Conservation (phyloP, 2,797 vertebrate species). For the Dallia pectoralis region DNA sequence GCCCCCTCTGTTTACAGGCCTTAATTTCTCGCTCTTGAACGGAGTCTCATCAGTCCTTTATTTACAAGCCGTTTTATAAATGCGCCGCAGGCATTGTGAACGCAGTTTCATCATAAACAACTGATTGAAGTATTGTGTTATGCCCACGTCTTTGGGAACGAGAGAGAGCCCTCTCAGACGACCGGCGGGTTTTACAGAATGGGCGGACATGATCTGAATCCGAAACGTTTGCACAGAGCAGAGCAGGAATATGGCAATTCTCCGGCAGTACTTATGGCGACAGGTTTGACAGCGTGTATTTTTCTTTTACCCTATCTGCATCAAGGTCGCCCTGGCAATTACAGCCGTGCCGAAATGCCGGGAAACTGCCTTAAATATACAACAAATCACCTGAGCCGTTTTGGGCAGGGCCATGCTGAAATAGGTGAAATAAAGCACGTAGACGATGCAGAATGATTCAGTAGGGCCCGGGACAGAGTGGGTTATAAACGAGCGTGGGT, state of each 20-base stretch:
- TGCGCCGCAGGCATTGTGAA: slow-evolving; percentile 32
- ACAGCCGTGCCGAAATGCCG: slow-evolving; percentile 40
- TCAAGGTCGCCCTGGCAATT: slow-evolving; percentile 70
- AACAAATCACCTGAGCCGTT: slow-evolving; percentile 69
- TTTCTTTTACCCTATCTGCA: slow-evolving; percentile 70
- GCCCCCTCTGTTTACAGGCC: neutral
- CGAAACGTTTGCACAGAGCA: slow-evolving; percentile 59
- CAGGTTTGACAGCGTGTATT: slow-evolving; percentile 64
- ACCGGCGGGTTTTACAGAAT: slow-evolving; percentile 29
- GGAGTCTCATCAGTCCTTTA: slow-evolving; percentile 36
- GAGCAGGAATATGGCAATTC: slow-evolving; percentile 62
- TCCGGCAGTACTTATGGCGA: slow-evolving; percentile 55
- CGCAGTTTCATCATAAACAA: slow-evolving; percentile 41
- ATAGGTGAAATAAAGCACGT: slow-evolving; percentile 58
- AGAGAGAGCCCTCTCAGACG: slow-evolving; percentile 33
- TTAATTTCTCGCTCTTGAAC: slow-evolving; percentile 22
- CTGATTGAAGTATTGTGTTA: slow-evolving; percentile 30
- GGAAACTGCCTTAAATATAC: slow-evolving; percentile 53
- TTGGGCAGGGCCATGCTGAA: slow-evolving; percentile 56
- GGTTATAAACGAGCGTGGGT: slow-evolving; percentile 7
- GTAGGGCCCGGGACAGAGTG: slow-evolving; percentile 19
- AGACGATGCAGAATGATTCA: slow-evolving; percentile 57
- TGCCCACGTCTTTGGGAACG: slow-evolving; percentile 30
- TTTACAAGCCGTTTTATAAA: slow-evolving; percentile 39
- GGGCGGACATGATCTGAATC: slow-evolving; percentile 47